A percentile compares a stretch with the other conserved stretches of the same genome.
These are phyloP conservation scores for Microcebus jonahi DNA, from an alignment of 2,113 vertebrate genomes.

Conservation along the genomic window DNA sequence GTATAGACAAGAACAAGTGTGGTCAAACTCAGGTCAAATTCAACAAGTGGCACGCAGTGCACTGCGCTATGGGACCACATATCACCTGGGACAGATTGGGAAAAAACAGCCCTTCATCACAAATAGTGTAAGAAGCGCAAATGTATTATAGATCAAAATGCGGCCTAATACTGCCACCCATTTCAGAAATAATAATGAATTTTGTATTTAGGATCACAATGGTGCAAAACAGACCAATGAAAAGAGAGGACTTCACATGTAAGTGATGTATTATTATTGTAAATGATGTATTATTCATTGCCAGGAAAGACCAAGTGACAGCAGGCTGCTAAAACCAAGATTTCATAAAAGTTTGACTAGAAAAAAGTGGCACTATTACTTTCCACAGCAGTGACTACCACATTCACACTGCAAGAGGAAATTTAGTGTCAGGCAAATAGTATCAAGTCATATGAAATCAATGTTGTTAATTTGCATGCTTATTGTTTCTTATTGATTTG, in stretches of 20 bases:
- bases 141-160: not conserved
- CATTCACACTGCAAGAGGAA: not conserved
- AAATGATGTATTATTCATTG: not conserved
- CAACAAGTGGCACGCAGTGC: not conserved
- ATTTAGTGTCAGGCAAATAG: conserved; percentile 28
- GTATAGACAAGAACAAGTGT: not conserved
- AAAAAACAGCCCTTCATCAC: not conserved
- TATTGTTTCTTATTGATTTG: not conserved
- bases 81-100: not conserved
- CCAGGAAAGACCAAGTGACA: not conserved
- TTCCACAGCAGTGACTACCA: not conserved
- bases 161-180: not conserved
- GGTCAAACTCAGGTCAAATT: not conserved
- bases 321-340: not conserved
- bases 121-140: not conserved
- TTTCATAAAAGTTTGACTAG: not conserved
- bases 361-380: not conserved
- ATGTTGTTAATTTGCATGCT: not conserved
- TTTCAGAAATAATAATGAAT: not conserved
- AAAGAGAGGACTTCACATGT: not conserved
- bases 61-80: not conserved
- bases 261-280: not conserved
- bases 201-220: not conserved
- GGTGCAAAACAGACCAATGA: not conserved
- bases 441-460: conserved; percentile 4